Evolutionary conservation across 2,797 vertebrate species (phyloP).

Genomic region (Sebastes taczanowskii): DNA sequence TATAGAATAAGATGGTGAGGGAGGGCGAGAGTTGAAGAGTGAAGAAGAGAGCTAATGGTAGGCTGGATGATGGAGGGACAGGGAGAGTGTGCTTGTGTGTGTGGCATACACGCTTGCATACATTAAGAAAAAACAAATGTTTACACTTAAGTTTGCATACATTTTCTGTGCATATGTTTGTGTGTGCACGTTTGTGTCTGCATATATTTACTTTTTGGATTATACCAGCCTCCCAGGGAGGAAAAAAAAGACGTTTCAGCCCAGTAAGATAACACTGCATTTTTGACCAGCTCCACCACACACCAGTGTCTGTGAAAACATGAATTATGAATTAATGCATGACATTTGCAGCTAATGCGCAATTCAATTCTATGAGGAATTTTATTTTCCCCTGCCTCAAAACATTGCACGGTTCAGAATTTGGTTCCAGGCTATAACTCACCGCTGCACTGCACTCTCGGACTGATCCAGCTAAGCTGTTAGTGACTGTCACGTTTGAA

Average conservation of each 20-base stretch:
- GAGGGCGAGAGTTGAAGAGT: conserved; percentile 14
- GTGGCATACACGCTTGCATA: conserved; percentile 10
- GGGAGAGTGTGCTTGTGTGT: background rate
- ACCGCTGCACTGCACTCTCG: background rate
- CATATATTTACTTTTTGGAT: conserved; percentile 12
- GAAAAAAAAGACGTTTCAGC: background rate
- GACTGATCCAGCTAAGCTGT: conserved; percentile 1
- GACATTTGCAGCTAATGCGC: conserved; percentile 28
- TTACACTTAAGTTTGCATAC: background rate
- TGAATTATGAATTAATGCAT: conserved; percentile 48
- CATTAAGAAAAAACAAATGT: conserved; percentile 2
- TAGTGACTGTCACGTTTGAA: background rate
- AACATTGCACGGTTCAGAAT: conserved; percentile 26
- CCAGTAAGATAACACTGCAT: background rate
- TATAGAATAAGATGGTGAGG: conserved; percentile 17
- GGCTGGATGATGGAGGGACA: background rate
- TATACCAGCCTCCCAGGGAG: background rate
- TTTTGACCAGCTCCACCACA: conserved; percentile 31
- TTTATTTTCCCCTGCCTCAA: conserved; percentile 16
- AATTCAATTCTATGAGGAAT: conserved; percentile 15
- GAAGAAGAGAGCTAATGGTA: background rate
- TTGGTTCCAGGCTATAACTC: background rate
- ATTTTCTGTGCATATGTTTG: background rate
- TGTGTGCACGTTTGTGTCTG: background rate
- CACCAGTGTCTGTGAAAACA: conserved; percentile 32